phyloP scores from a whole-genome alignment of 2,113 vertebrate genomes.

The Suricata suricatta region DNA sequence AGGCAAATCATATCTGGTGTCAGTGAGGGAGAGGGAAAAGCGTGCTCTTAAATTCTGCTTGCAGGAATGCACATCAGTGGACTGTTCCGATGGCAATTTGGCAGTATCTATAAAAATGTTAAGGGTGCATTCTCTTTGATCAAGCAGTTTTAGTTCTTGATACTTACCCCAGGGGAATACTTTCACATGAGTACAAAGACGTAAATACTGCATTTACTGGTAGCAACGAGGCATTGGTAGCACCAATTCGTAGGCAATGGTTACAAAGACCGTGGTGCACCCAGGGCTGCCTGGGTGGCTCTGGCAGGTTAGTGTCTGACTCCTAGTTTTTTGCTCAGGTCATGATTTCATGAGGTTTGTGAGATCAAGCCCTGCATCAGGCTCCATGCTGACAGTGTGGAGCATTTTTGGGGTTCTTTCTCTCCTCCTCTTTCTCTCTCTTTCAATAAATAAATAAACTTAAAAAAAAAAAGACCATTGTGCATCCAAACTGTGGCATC shows the following conservation, averaged over 20 bases:
- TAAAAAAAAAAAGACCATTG: background rate
- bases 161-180: conserved; percentile 37
- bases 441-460: too few species aligned
- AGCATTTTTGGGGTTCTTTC: too few species aligned
- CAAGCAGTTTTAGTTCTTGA: conserved; percentile 34
- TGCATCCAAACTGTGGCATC: background rate
- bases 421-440: too few species aligned
- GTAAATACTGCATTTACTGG: background rate
- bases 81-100: conserved; percentile 35
- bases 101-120: conserved; percentile 56
- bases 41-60: conserved; percentile 38
- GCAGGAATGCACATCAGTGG: background rate
- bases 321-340: too few species aligned
- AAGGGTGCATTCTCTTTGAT: conserved; percentile 59
- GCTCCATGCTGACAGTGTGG: too few species aligned
- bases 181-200: background rate
- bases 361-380: too few species aligned
- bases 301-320: too few species aligned
- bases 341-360: too few species aligned
- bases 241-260: background rate
- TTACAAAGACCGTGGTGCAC: background rate
- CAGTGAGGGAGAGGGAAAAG: background rate
- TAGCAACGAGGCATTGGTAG: background rate
- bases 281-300: too few species aligned
- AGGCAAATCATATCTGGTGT: conserved; percentile 17